These are phyloP conservation scores for Andrena haemorrhoa DNA, from an alignment of 2,888 invertebrate genomes.

Conservation along the genomic window DNA sequence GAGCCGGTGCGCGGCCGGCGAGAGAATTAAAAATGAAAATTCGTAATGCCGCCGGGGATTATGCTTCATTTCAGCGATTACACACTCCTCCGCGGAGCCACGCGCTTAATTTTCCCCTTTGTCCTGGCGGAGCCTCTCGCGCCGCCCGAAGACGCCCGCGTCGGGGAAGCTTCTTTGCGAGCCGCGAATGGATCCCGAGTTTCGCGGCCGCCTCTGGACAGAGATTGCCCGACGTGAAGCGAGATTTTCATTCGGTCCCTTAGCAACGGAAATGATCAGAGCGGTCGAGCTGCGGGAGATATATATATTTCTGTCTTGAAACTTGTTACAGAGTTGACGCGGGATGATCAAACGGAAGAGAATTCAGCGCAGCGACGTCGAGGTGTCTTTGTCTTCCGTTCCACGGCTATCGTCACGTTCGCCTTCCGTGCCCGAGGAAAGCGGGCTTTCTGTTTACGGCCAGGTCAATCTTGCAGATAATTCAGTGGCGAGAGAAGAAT, in stretches of 20 bases:
- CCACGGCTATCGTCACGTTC: not conserved
- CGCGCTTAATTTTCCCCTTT: conserved; percentile 46
- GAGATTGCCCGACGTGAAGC: too few relatives aligned
- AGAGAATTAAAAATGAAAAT: conserved; percentile 61
- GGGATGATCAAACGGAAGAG: too few relatives aligned
- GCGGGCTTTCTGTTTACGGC: conserved; percentile 32
- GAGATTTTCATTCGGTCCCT: too few relatives aligned
- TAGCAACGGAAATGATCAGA: too few relatives aligned
- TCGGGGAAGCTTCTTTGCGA: not conserved
- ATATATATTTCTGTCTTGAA: too few relatives aligned
- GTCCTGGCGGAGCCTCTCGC: conserved; percentile 23
- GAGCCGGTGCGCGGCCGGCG: conserved; percentile 45
- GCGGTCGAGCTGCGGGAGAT: too few relatives aligned
- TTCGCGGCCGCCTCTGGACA: too few relatives aligned
- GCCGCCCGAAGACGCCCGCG: conserved; percentile 16
- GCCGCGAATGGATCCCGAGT: too few relatives aligned
- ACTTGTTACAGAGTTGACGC: too few relatives aligned
- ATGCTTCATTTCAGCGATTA: conserved; percentile 58
- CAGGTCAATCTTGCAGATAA: conserved; percentile 54
- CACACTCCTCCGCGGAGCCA: conserved; percentile 35
- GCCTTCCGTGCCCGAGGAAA: not conserved
- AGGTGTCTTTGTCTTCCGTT: conserved; percentile 25
- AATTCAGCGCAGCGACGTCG: not conserved
- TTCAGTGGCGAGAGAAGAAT: conserved; percentile 40
- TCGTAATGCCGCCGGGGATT: conserved; percentile 56